Percentiles rank a stretch among this genome's conserved stretches.
Evolutionary conservation across 2,113 vertebrate genomes (phyloP).

Genomic region (Mormyrus lacerda): DNA sequence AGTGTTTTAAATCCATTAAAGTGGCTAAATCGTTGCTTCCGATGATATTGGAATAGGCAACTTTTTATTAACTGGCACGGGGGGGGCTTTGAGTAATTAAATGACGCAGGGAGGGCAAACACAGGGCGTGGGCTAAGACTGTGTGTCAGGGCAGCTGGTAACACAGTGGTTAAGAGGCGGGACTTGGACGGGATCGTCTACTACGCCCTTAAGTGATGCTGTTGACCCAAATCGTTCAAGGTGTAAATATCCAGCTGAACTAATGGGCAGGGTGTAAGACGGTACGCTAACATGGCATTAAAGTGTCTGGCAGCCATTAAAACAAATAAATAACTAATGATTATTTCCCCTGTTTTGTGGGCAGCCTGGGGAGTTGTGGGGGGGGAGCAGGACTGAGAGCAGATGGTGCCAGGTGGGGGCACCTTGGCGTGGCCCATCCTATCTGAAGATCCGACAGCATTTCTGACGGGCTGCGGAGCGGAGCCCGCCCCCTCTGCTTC

Average conservation of each 20-base stretch:
- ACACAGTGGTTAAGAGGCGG: not conserved
- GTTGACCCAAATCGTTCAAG: not conserved
- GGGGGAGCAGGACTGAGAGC: not conserved
- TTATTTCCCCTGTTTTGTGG: not conserved
- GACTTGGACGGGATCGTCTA: not conserved
- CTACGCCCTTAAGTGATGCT: not conserved
- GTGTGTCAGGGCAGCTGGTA: not conserved
- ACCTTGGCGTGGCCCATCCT: not conserved
- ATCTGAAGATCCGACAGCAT: not conserved
- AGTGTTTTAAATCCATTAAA: not conserved
- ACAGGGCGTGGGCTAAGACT: not conserved
- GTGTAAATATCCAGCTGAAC: constrained; percentile 1
- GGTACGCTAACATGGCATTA: not conserved
- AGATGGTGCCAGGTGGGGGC: constrained; percentile 13
- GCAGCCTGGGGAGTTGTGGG: not conserved
- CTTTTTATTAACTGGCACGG: not conserved
- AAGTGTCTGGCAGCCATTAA: not conserved
- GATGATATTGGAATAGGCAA: not conserved
- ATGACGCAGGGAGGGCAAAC: not conserved
- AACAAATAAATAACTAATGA: constrained; percentile 9
- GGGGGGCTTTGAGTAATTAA: not conserved
- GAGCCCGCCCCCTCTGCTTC: not conserved
- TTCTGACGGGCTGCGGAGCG: not conserved
- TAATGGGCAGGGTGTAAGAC: constrained; percentile 1
- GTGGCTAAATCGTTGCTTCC: not conserved